These are phyloP conservation scores for Diarsia rubi DNA, from an alignment of 2,888 invertebrate genomes.

Conservation along the genomic window DNA sequence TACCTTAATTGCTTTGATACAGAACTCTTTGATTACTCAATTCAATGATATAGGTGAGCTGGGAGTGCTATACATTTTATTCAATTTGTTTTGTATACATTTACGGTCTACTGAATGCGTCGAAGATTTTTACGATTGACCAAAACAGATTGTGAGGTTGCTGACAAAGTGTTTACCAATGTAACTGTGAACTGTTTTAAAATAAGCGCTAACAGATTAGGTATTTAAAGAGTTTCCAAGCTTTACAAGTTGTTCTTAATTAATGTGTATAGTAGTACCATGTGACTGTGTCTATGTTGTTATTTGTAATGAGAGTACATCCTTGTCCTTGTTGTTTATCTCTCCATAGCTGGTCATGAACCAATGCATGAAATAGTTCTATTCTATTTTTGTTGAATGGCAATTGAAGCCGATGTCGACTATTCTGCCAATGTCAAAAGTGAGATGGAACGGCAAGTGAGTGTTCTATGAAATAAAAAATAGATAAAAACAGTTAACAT, in stretches of 20 bases:
- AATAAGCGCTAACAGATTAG: not conserved
- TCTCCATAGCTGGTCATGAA: not conserved
- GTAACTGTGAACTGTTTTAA: not conserved
- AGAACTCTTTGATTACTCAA: slow-evolving; percentile 24
- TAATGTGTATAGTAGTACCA: not conserved
- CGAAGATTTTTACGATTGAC: not conserved
- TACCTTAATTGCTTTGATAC: slow-evolving; percentile 35
- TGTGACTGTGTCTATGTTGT: not conserved
- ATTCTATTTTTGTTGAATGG: too few species aligned
- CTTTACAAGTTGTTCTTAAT: not conserved
- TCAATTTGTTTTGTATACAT: slow-evolving; percentile 40
- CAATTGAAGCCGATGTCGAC: too few species aligned
- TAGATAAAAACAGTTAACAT: too few species aligned
- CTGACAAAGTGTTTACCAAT: not conserved
- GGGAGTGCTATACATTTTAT: slow-evolving; percentile 14
- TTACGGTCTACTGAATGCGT: slow-evolving; percentile 24
- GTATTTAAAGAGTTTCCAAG: not conserved
- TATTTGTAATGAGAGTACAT: not conserved
- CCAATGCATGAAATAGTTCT: not conserved
- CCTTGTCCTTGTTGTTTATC: too few species aligned
- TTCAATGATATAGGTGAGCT: not conserved
- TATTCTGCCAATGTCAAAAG: too few species aligned
- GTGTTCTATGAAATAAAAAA: too few species aligned
- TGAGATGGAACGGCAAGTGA: too few species aligned
- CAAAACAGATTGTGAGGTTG: not conserved